Percentiles rank a stretch among this genome's conserved stretches.
Evolutionary conservation across 53 echinoderm and acorn worm genomes (phyloP).

Genomic region (Mesocentrotus franciscanus): DNA sequence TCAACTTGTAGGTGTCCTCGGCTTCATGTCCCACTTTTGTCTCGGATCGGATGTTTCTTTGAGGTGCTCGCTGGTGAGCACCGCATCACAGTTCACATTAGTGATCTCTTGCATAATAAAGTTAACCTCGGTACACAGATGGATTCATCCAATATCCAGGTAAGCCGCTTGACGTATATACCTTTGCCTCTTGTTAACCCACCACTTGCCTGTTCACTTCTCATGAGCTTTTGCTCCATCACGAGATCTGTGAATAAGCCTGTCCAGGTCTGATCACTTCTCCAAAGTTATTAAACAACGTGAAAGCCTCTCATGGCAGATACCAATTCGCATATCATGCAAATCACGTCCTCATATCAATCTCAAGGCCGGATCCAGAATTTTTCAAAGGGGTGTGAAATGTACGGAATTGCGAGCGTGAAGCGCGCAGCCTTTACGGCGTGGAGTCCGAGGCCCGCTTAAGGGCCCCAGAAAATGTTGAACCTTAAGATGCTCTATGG

Average conservation of each 20-base stretch:
- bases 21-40: slow-evolving; percentile 30
- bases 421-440: no score
- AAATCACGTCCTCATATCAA: no score
- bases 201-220: slow-evolving; percentile 66
- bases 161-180: slow-evolving; percentile 45
- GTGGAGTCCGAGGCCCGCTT: no score
- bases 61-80: slow-evolving; percentile 74
- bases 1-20: slow-evolving; percentile 63
- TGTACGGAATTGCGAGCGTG: no score
- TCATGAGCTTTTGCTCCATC: slow-evolving; percentile 72
- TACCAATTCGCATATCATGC: no score
- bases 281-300: no score
- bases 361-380: no score
- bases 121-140: slow-evolving; percentile 76
- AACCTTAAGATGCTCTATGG: no score
- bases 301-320: no score
- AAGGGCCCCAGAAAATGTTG: no score
- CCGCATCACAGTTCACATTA: slow-evolving; percentile 62
- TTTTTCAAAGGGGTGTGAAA: no score
- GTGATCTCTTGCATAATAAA: slow-evolving; percentile 78
- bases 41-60: slow-evolving; percentile 56
- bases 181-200: slow-evolving; percentile 69
- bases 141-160: slow-evolving; percentile 30
- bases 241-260: slow-evolving; percentile 52
- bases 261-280: slow-evolving; percentile 64